Evolutionary conservation across 2,888 invertebrate genomes (phyloP), one percentile per base, ranked within the genome.

Genomic region (Athalia cordata): DNA sequence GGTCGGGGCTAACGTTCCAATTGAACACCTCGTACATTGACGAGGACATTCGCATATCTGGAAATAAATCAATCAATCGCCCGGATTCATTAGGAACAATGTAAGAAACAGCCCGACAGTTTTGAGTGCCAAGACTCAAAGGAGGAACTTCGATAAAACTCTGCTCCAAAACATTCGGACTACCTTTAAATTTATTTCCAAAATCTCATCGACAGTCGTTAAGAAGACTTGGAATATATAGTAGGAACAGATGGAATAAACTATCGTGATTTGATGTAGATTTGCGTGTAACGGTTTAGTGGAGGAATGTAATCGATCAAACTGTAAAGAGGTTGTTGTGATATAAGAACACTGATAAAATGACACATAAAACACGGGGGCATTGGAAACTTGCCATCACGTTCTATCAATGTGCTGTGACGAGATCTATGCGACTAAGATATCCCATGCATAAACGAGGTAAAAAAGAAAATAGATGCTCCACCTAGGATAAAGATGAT

Each of bases 21-120:
- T 94, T 93, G 91, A 94, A 93, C 87, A 94, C 93, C 92, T 94
- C 94, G 91, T 94, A 94, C 93, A 94, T 94, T 89, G 94, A 94
- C 90, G 93, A 92, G 90, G 94, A 93, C 91, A 93, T 93, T 92
- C 92, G 92, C 90, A 91, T 90, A 92, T 93, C 93, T 93, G 93
- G 83, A 91, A 92, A 91, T 87, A 89, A 86, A 88, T 81, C 82
- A 83, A 85, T 81, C 81, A 81, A 83, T 82, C 70, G 11, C 50
- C 9, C 45, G 7, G 29, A 15, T 13, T 15, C 13, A 66, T 66
- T 43, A 45, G 47, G 11, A 5, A n/a, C 66, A 11, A 45, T 11
- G 8, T 3, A 13, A 29, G 11, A 62, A 62, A 13, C 62, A 62
- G 11, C 15, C 55, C 55, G n/a, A 55, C 9, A 55, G 8, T n/a